Evolutionary conservation across 1,140 invertebrate genomes (phyloP), one percentile per base, ranked within the genome.

Genomic region (Manduca sexta): DNA sequence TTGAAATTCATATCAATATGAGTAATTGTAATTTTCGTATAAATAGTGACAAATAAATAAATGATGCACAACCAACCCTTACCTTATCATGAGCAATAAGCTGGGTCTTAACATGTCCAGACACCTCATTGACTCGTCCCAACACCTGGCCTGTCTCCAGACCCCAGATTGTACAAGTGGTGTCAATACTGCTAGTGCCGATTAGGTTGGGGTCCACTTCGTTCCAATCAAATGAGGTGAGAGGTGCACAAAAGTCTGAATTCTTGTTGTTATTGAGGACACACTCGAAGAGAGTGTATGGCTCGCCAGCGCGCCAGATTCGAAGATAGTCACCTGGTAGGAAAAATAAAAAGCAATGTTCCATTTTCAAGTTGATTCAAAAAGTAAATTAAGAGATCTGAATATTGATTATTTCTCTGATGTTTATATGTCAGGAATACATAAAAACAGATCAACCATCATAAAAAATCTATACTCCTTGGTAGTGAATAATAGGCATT

Each of bases 141-240:
- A 99, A 77, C 13, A 92, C 90, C 74, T 94, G 93, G 2, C 93
- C 93, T 0, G 98, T 99, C 88, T 99, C 98, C 26, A 99, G 77
- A 1, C 97, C 97, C 98, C 98, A 99, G 61, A 99, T 99, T 26
- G 98, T 99, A 76, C 98, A 99, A 0, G 98, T 99, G 5, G 98
- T 99, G 70, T 99, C 98, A 63, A 99, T 99, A 56, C 96, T 98
- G 8, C 97, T 98, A 7, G 98, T 99, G 5, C 98, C 98, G 37
- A 99, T 94, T 35, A 99, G 85, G 86, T 99, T 99, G 1, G 97
- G 97, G 88, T 99, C 98, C 0, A 99, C 95, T 89, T 99, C 98
- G 81, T 99, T 99, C 98, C 98, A 99, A 79, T 99, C 98, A 74
- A 99, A 99, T 3, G 97, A 99, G 8, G 98, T 99, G 2, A 99